Evolutionary conservation across 2,797 vertebrate species (phyloP), one percentile per base, ranked within the genome.

Genomic region (Myiotriccus ornatus): DNA sequence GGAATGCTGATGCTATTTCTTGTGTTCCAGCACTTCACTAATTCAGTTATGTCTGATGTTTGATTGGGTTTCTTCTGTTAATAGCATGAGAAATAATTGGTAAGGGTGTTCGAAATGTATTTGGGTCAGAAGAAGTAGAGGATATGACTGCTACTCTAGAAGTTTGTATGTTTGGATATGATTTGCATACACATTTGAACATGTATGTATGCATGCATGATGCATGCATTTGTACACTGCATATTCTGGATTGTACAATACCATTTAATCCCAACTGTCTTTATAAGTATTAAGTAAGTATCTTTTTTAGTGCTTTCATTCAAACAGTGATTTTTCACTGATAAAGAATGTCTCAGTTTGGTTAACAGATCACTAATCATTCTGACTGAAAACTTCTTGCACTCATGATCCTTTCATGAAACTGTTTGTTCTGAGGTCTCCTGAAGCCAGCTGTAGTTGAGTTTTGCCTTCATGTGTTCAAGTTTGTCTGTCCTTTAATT

Each of bases 41-140:
- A 77, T 87, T 94, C 76, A 63, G 49, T 95, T 94, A 15, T 92
- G 18, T 79, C 75, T 80, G 49, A 49, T 57, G 37, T 84, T 81
- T 69, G 65, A 3, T 76, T 50, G 17, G 49, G 27, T 2, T 19
- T n/a, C 27, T 69, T 78, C 52, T 7, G 27, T n/a, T 62, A 67
- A n/a, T 32, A 63, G 27, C 6, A 6, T 10, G 3, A 70, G 73
- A 73, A 92, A 56, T 90, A 90, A 73, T 73, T 90, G 83, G 53
- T 21, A 28, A 50, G 39, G 67, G 32, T 24, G 56, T 65, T 63
- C 91, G 60, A 92, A 76, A 8, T 80, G 24, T 41, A 12, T 75
- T 55, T 71, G 44, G 24, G 23, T 18, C 7, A 10, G 62, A 69
- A 91, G 25, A 60, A 90, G 57, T 52, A 12, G n/a, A 83, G 43